A percentile compares a stretch with the other conserved stretches of the same genome.
phyloP scores from a whole-genome alignment of 2,888 invertebrate species.

The Rhingia campestris region DNA sequence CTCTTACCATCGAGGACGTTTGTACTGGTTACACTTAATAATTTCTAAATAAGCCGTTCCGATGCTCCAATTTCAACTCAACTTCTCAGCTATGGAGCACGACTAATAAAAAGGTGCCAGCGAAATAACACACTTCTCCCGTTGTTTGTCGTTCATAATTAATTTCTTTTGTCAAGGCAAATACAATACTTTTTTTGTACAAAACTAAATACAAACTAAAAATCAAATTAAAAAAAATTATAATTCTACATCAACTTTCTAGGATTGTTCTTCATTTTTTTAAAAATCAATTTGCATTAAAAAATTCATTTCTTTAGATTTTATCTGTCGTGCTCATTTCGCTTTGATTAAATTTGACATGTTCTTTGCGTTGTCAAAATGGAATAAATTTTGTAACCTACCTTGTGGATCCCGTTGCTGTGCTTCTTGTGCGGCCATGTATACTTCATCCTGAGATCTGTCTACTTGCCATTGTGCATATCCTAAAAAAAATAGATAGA shows the following conservation, averaged over 20 bases:
- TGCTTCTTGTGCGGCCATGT: slow-evolving; percentile 90
- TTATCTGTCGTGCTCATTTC: slow-evolving; percentile 79
- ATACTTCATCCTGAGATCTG: slow-evolving; percentile 92
- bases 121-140: slow-evolving; percentile 44
- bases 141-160: slow-evolving; percentile 59
- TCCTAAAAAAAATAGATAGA: slow-evolving; percentile 84
- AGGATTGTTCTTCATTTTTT: slow-evolving; percentile 61
- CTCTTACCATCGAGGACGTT: slow-evolving; percentile 31
- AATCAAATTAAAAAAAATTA: slow-evolving; percentile 32
- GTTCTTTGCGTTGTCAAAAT: slow-evolving; percentile 65
- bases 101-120: slow-evolving; percentile 69
- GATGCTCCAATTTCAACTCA: slow-evolving; percentile 66
- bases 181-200: slow-evolving; percentile 59
- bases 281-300: slow-evolving; percentile 47
- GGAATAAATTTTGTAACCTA: slow-evolving; percentile 84
- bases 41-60: too few relatives aligned
- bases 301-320: slow-evolving; percentile 62
- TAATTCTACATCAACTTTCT: slow-evolving; percentile 69
- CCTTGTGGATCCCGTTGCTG: slow-evolving; percentile 94
- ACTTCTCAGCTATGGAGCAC: slow-evolving; percentile 70
- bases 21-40: not conserved
- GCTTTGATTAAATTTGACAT: slow-evolving; percentile 70
- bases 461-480: slow-evolving; percentile 93
- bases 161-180: slow-evolving; percentile 59
- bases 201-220: slow-evolving; percentile 64